Base-by-base conservation (phyloP, 2,113 vertebrate genomes). In the Nematolebias whitei region DNA sequence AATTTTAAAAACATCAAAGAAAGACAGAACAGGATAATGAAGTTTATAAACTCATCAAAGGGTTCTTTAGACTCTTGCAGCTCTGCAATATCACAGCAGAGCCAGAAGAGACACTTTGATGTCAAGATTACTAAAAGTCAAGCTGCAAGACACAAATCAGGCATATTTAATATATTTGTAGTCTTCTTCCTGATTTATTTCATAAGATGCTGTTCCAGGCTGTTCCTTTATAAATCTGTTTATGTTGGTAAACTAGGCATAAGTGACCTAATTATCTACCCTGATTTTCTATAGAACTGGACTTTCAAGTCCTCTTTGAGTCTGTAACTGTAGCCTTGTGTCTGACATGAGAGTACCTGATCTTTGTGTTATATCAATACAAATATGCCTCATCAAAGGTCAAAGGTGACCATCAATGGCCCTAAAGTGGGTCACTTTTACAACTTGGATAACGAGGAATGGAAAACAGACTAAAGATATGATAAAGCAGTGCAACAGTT, bases 371-470 rank as follows among this genome's bases (percentile, higher is more conserved):
- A 16, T n/a, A 57, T 84, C 64, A 57, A 82, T 68, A 74, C 63
- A 65, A 79, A 78, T 39, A 63, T 61, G 69, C 61, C 24, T 71
- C 56, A 83, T 68, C 55, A 74, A 69, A 79, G 80, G 76, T 80
- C 80, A 81, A 22, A 79, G 74, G 51, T 79, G 51, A 80, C 67
- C 61, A 20, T 57, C 63, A 74, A 75, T 48, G 59, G 69, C 9
- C n/a, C n/a, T n/a, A n/a, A 47, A 45, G 47, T 12, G 62, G 15
- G 40, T 73, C 76, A 50, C 62, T 22, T 51, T 63, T 68, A 64
- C 35, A 63, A 50, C 24, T 15, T 20, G 47, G 40, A 71, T 68
- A 74, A 59, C 19, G 64, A 62, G 48, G 44, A 54, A 76, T 60
- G n/a, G 40, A 12, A 19, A 43, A 76, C 81, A 8, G 32, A 10